phyloP scores from a whole-genome alignment of 2,888 invertebrate species.

The Leucoma salicis region DNA sequence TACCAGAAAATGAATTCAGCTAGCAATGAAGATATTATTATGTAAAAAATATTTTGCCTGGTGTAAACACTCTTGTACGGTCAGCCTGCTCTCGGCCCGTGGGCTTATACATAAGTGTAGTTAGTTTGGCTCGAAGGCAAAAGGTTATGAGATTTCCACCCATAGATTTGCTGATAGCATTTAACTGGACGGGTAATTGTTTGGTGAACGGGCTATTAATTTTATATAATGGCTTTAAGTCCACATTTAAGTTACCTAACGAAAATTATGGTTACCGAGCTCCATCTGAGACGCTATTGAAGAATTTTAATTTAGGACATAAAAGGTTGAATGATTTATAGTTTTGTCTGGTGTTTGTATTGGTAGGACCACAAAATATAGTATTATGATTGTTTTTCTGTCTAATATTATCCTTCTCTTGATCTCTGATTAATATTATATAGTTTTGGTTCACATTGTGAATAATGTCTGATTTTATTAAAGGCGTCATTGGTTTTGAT shows the following conservation, averaged over 20 bases:
- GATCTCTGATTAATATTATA: slow-evolving; percentile 11
- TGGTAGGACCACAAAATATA: slow-evolving; percentile 26
- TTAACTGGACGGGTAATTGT: slow-evolving; percentile 75
- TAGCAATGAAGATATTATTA: not conserved
- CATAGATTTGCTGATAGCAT: slow-evolving; percentile 77
- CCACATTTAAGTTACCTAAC: slow-evolving; percentile 66
- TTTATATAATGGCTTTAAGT: slow-evolving; percentile 69
- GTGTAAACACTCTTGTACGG: slow-evolving; percentile 42
- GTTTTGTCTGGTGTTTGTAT: slow-evolving; percentile 37
- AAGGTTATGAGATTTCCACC: slow-evolving; percentile 77
- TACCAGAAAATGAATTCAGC: too few relatives aligned
- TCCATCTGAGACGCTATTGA: slow-evolving; percentile 58
- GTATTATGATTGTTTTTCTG: slow-evolving; percentile 27
- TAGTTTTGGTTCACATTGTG: not conserved
- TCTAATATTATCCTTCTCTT: slow-evolving; percentile 15
- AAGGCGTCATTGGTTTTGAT: not conserved
- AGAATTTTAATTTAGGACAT: slow-evolving; percentile 49
- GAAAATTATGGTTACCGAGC: slow-evolving; percentile 59
- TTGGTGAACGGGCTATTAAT: slow-evolving; percentile 74
- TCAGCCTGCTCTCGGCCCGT: slow-evolving; percentile 31
- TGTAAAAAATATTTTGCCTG: slow-evolving; percentile 18
- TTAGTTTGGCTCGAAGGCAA: slow-evolving; percentile 69
- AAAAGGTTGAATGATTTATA: slow-evolving; percentile 48
- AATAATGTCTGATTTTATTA: slow-evolving; percentile 6
- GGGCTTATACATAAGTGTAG: slow-evolving; percentile 34